Evolutionary conservation across 2,113 vertebrate genomes (phyloP).

Genomic region (Strigops habroptila): DNA sequence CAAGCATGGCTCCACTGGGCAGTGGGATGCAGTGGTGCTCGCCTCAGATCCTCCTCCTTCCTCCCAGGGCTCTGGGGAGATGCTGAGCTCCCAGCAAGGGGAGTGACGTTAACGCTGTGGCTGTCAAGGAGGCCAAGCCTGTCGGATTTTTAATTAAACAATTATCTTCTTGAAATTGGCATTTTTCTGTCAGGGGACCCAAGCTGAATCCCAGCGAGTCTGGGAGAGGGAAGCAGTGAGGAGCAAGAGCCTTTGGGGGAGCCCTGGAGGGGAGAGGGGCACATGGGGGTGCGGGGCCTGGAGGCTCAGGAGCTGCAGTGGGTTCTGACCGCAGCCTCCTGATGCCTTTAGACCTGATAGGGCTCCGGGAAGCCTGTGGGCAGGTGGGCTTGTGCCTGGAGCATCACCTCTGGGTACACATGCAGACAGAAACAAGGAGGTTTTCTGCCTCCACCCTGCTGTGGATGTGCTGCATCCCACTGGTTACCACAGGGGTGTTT

Average conservation of each 20-base stretch:
- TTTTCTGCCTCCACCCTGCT: neutral
- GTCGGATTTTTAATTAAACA: slow-evolving; percentile 60
- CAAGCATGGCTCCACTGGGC: fast-evolving
- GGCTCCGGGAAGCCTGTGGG: neutral
- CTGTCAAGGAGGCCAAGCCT: slow-evolving; percentile 1
- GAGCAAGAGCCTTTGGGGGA: neutral
- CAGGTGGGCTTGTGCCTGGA: neutral
- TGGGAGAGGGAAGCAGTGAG: neutral
- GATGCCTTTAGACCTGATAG: neutral
- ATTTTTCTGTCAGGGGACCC: neutral
- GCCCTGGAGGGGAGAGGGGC: neutral
- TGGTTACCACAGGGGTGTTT: fast-evolving
- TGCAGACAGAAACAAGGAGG: neutral
- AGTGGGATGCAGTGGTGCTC: neutral
- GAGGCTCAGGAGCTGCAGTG: neutral
- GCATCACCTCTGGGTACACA: neutral
- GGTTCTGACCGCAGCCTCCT: neutral
- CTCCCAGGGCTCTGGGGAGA: neutral
- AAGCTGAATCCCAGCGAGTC: neutral
- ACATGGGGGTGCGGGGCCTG: neutral
- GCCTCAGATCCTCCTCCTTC: neutral
- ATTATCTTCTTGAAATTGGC: slow-evolving; percentile 29
- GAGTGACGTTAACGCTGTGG: neutral
- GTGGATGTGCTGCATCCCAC: neutral
- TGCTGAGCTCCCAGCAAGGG: neutral